Base-by-base conservation (phyloP, 2,888 invertebrate species). In the Ormyrus nitidulus region DNA sequence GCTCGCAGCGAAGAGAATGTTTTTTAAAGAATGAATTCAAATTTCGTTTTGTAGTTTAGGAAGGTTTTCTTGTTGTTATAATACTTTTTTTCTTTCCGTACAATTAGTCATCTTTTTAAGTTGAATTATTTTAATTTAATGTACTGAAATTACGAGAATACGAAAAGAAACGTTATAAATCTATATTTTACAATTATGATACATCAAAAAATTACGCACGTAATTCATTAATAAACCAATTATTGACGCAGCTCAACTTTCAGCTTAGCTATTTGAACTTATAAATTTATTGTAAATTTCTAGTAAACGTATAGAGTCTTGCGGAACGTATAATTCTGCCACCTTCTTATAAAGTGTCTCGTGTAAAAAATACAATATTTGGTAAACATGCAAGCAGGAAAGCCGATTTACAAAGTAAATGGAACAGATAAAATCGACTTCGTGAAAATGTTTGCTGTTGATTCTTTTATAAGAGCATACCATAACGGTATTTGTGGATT, bases 31-130 rank as follows among this genome's bases (percentile, higher is more conserved):
- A 19, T 19, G 19, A 19, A 19, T 19, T 19, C 19, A 19, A 19
- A 19, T 19, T 19, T 19, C 19, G 19, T 19, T 19, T 77, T 34
- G 48, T 56, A 70, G 62, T 69, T 13, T 6, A 51, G 44, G 10
- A 34, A 49, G 6, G 6, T 58, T n/a, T 71, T 51, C 48, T 58
- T 13, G 9, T 48, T 46, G 48, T 44, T 61, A 51, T 13, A 13
- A 2, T 56, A 10, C 34, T 13, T 34, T 34, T 44, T 58, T 56
- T 13, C 5, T 61, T 44, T 62, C 62, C 61, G 9, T 11, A 11
- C 62, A 62, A 8, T 62, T 53, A 61, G 62, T 59, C 56, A 69
- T 56, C 56, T 70, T 11, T 19, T 59, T 70, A 19, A 70, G 49
- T 69, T 58, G 58, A 11, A 61, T 34, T 11, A 13, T 62, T 62